Base-by-base conservation (phyloP, 1,140 invertebrate species). In the Rhynchophorus ferrugineus region DNA sequence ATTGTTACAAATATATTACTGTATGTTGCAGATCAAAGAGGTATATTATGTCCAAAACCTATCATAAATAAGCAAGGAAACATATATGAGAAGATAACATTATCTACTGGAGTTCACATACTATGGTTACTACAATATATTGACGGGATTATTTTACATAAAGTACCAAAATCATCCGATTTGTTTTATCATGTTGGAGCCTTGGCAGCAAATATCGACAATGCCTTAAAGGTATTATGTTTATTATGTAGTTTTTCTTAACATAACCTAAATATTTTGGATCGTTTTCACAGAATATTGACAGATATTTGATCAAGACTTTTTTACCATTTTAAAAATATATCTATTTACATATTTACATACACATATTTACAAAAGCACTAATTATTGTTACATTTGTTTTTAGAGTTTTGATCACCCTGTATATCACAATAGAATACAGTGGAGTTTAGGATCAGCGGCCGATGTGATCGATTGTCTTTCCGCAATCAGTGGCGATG, bases 121-220 rank as follows among this genome's bases (percentile, higher is more conserved):
- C 80, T 91, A 0, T 74, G 85, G 17, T 70, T 93, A 2, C 61
- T 92, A 52, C 79, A 83, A 38, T 93, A 77, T 62, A 73, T 84
- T 11, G 79, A 84, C 0, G 90, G 90, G 0, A 73, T 78, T 42
- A 71, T 87, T 37, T 69, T 93, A 8, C 69, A 72, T 20, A 69
- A 81, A 24, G 76, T 82, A 1, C 71, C 77, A 0, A 37, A 49
- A 18, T 69, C 69, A 20, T 68, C 76, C 3, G 66, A 78, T 37
- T 64, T 91, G 2, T 74, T 87, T 37, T 82, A 79, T 57, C 77
- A 89, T 57, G 69, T 81, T 13, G 91, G 91, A 1, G 71, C 75
- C 62, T 85, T 80, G 47, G 66, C 81, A 0, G 85, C 82, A 1
- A 77, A 78, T 53, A 58, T 91, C 36, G 80, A 86, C 62, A 73